A percentile compares a stretch with the other conserved stretches of the same genome.
These are phyloP conservation scores for Manis crassicaudata DNA, from an alignment of 2,797 vertebrate genomes.

Conservation along the genomic window DNA sequence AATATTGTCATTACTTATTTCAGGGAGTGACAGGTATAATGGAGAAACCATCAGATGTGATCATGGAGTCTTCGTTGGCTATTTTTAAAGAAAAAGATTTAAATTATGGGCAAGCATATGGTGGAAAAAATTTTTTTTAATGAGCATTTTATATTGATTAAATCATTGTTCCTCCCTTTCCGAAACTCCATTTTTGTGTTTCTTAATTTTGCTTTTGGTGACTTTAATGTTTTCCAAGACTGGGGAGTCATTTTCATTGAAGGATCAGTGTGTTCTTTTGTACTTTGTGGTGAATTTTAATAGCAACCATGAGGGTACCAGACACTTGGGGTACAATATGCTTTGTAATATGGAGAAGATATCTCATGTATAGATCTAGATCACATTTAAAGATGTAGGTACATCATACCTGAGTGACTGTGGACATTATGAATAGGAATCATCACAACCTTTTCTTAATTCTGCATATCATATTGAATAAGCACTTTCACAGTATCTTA, in stretches of 20 bases:
- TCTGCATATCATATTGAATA: neutral
- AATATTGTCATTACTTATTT: constrained; percentile 28
- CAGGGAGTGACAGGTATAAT: neutral
- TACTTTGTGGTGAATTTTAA: constrained; percentile 54
- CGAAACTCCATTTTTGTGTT: constrained; percentile 38
- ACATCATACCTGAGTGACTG: neutral
- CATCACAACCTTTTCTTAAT: constrained; percentile 13
- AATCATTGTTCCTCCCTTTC: constrained; percentile 45
- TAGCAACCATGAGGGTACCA: constrained; percentile 4
- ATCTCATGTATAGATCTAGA: constrained; percentile 12
- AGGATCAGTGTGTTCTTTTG: constrained; percentile 53
- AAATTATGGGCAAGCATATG: neutral
- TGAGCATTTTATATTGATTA: constrained; percentile 54
- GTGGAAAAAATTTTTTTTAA: neutral
- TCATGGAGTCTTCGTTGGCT: neutral
- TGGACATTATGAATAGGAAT: neutral
- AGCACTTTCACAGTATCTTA: neutral
- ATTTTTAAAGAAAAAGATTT: neutral
- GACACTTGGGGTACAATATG: constrained; percentile 2
- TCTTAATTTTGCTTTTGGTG: constrained; percentile 52
- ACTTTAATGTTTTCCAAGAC: constrained; percentile 44
- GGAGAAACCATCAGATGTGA: neutral
- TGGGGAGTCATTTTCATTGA: constrained; percentile 38
- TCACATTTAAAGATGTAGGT: neutral
- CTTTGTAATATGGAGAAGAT: constrained; percentile 56